phyloP scores from a whole-genome alignment of 1,140 invertebrate species.

The Bombus terrestris region DNA sequence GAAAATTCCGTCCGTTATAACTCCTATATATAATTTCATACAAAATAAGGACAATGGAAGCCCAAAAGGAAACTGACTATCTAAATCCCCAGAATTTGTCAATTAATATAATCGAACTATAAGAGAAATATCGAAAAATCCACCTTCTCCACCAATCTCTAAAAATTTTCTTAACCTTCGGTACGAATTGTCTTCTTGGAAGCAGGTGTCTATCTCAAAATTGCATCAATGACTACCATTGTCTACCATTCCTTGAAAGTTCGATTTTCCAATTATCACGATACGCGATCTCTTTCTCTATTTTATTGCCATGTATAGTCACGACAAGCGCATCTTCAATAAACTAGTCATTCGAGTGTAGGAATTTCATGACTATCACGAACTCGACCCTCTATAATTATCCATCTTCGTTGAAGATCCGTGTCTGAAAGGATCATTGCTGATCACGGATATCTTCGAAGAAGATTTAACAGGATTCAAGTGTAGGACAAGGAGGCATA shows the following conservation, averaged over 20 bases:
- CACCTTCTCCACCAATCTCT: too few relatives aligned
- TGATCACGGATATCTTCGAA: neutral
- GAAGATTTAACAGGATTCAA: neutral
- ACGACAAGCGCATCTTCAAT: neutral
- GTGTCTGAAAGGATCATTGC: neutral
- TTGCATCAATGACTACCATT: neutral
- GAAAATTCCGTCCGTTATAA: neutral
- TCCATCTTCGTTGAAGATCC: neutral
- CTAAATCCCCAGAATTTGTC: too few relatives aligned
- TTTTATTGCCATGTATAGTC: neutral
- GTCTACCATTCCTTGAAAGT: neutral
- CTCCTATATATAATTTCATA: neutral
- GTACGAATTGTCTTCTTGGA: neutral
- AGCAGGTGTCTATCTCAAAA: neutral
- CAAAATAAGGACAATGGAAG: neutral
- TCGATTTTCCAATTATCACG: neutral
- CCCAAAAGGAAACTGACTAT: too few relatives aligned
- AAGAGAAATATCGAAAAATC: neutral
- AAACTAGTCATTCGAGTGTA: neutral
- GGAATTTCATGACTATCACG: neutral
- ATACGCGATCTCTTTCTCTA: neutral
- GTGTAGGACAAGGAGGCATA: neutral
- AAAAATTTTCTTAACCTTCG: neutral
- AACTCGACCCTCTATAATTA: conserved; percentile 4
- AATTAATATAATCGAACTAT: neutral